Percentiles rank a stretch among this genome's conserved stretches.
These are phyloP conservation scores for Mus pahari DNA, from an alignment of 2,113 vertebrate species.

Conservation along the genomic window DNA sequence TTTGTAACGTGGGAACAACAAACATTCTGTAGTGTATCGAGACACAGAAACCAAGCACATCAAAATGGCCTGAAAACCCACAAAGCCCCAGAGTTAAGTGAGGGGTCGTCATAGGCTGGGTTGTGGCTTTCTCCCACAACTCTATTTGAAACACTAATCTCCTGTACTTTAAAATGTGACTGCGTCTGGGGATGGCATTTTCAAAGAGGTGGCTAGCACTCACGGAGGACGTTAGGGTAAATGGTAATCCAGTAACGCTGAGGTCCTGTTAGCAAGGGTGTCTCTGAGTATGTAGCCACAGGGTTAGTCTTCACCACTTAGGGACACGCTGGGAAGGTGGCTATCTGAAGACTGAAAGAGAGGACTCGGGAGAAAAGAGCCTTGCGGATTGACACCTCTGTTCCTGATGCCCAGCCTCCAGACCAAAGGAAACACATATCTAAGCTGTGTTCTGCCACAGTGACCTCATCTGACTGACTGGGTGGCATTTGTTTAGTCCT, in stretches of 20 bases:
- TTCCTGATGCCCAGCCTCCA: not conserved
- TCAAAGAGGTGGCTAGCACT: not conserved
- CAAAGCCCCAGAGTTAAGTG: not conserved
- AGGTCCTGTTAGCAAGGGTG: not conserved
- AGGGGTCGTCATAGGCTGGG: not conserved
- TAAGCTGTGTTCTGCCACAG: not conserved
- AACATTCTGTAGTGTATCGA: not conserved
- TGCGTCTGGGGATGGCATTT: accelerated
- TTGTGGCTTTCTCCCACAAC: not conserved
- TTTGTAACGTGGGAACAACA: not conserved
- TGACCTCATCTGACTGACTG: accelerated
- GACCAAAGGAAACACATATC: too few relatives aligned
- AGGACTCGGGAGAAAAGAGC: not conserved
- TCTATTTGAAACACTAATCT: not conserved
- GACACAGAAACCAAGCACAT: not conserved
- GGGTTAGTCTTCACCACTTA: accelerated
- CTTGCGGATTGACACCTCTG: accelerated
- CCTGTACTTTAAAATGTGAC: not conserved
- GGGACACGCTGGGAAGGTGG: not conserved
- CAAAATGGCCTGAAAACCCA: not conserved
- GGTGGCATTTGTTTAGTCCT: accelerated
- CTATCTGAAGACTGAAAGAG: not conserved
- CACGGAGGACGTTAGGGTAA: not conserved
- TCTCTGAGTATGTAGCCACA: not conserved
- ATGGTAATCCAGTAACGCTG: not conserved